phyloP scores from a whole-genome alignment of 2,797 vertebrate genomes.

The Sparus aurata region DNA sequence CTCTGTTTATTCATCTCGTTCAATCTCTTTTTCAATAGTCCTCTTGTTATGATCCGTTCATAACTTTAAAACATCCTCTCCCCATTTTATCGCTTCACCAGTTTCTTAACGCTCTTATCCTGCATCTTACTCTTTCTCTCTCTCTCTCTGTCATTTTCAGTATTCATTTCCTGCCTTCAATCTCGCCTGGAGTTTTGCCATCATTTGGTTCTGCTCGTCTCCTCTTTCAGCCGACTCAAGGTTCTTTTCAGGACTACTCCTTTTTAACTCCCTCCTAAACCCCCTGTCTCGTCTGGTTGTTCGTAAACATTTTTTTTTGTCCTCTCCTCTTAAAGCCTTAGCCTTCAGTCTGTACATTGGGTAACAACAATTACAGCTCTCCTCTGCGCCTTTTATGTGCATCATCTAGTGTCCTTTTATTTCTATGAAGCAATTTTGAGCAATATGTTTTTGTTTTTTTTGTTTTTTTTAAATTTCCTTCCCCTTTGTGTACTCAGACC shows the following conservation, averaged over 20 bases:
- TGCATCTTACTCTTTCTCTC: constrained; percentile 2
- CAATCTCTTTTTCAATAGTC: not conserved
- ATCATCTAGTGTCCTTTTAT: constrained; percentile 21
- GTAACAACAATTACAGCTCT: constrained; percentile 30
- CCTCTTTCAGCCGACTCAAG: constrained; percentile 57
- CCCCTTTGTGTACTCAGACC: constrained; percentile 23
- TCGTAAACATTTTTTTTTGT: constrained; percentile 14
- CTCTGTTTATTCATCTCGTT: not conserved
- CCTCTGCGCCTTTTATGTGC: constrained; percentile 11
- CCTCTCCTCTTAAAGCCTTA: constrained; percentile 9
- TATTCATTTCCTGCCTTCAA: constrained; percentile 39
- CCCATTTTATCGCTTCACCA: not conserved
- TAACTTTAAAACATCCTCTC: not conserved
- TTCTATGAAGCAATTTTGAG: constrained; percentile 17
- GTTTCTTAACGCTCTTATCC: not conserved
- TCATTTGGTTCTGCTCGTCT: constrained; percentile 37
- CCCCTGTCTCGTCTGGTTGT: not conserved
- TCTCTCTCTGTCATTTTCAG: constrained; percentile 30
- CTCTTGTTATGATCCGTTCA: not conserved
- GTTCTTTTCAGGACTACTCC: constrained; percentile 40
- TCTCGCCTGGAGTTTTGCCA: constrained; percentile 34
- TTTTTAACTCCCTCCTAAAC: constrained; percentile 6
- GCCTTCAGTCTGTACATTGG: constrained; percentile 21
- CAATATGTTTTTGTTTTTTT: not conserved
- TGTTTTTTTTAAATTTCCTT: constrained; percentile 27